Base-by-base conservation (phyloP, 2,888 invertebrate species). In the Nomada fucata region DNA sequence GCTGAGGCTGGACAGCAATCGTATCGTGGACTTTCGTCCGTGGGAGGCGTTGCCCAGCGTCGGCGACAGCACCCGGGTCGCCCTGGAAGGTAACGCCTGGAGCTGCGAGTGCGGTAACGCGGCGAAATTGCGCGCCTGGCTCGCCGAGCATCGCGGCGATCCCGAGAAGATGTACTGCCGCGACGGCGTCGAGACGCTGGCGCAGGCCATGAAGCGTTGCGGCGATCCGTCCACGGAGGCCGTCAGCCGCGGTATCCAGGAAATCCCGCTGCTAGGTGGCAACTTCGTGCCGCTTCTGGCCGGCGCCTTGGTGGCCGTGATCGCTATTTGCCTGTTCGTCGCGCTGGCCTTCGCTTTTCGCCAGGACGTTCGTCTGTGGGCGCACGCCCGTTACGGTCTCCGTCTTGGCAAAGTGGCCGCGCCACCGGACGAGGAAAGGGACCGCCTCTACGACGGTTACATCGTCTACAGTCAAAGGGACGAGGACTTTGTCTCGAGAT, bases 401-500 rank as follows among this genome's bases (percentile, higher is more conserved):
- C 95, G 97, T 89, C 94, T 97, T 9, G 95, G 94, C 55, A 93
- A 93, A 71, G 89, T 92, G 61, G 84, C 92, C 1, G 65, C 88
- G 0, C 90, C 91, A 72, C 86, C 94, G 92, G 86, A 95, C 94
- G 94, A 95, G 94, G 89, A 94, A 94, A 77, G 94, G 94, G 94
- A 95, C 94, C 94, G 96, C 92, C 94, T 96, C 90, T 95, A 97
- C 95, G 96, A 98, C 93, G 97, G 97, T 79, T 98, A 98, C 94
- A 96, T 98, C 92, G 96, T 97, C 83, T 98, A 98, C 94, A 97
- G 97, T 93, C 96, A 96, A 88, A 95, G 96, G 88, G 97, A 98
- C 91, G 95, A 97, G 95, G 94, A 96, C 94, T 95, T 96, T 95
- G 95, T 96, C 93, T 93, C 96, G 94, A 94, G 96, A 94, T 94